Base-by-base conservation (phyloP, 2,113 vertebrate genomes). In the Hemibagrus wyckioides region DNA sequence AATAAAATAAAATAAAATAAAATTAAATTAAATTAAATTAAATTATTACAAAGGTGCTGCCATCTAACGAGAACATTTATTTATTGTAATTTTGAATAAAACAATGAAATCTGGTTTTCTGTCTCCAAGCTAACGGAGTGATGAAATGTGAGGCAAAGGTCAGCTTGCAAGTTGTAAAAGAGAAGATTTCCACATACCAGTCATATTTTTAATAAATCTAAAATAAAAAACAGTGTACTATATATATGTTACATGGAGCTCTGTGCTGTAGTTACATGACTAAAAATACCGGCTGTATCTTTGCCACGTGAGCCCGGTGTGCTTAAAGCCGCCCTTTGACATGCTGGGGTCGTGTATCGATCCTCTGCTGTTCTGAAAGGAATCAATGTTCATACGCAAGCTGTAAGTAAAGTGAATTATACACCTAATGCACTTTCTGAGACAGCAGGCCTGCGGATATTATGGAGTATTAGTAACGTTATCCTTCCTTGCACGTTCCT, bases 201-300 rank as follows among this genome's bases (percentile, higher is more conserved):
- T n/a, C 63, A 56, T 39, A 19, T 25, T 73, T 25, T 73, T 4
- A 25, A 23, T 25, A 30, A 39, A 41, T 19, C 21, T 4, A 71
- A 73, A 41, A 39, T 17, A 19, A 36, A 30, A 69, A 2, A 11
- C 0, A 23, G 61, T 13, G 30, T 67, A 50, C 52, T 73, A 41
- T 75, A 25, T 39, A 33, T 23, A 23, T 79, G 67, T 23, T 71
- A n/a, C 73, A 54, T 77, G 77, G 81, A 67, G 25, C 82, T 57
- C 33, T 28, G 84, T 84, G 88, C 81, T 85, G 56, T 57, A 65
- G 59, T 79, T 56, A 85, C 80, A 63, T 48, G 30, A 23, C 56
- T 82, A 89, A 69, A 88, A 87, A 86, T 86, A 79, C 33, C 50
- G 85, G 80, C 39, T 71, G 83, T 88, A 71, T 57, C 41, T 86